Conservation (phyloP, 2,888 invertebrate genomes). For the Scaptomyza flava region DNA sequence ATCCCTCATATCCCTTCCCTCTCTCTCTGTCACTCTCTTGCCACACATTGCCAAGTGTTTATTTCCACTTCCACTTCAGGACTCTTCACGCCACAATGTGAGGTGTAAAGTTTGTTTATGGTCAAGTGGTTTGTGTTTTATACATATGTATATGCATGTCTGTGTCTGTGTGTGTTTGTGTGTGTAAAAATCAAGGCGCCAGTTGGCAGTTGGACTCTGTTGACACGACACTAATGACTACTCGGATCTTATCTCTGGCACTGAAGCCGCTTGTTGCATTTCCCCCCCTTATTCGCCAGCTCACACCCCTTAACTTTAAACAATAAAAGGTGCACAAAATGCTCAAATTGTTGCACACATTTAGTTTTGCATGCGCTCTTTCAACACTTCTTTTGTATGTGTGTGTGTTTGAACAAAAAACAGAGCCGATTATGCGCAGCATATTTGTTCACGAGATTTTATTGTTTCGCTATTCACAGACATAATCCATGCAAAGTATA, state of each 20-base stretch:
- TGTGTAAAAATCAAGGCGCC: conserved; percentile 31
- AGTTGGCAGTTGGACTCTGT: conserved; percentile 54
- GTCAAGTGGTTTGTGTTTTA: conserved; percentile 67
- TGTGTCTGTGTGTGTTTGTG: conserved; percentile 4
- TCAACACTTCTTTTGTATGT: background rate
- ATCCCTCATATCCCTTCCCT: background rate
- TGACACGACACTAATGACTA: conserved; percentile 79
- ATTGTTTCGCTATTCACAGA: conserved; percentile 32
- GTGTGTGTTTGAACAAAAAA: conserved; percentile 8
- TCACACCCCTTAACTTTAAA: background rate
- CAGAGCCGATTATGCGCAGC: conserved; percentile 10
- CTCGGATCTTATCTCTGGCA: conserved; percentile 71
- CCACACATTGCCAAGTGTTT: conserved; percentile 64
- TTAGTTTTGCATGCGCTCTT: conserved; percentile 43
- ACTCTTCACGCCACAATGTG: conserved; percentile 60
- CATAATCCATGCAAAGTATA: conserved; percentile 14
- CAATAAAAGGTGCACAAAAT: too few relatives aligned
- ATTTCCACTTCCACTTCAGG: conserved; percentile 71
- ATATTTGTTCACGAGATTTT: conserved; percentile 19
- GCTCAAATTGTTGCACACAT: conserved; percentile 43
- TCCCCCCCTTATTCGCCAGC: background rate
- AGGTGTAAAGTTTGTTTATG: conserved; percentile 81
- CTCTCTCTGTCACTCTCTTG: too few relatives aligned
- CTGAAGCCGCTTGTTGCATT: conserved; percentile 42
- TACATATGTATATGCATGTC: background rate